Evolutionary conservation across 2,113 vertebrate genomes (phyloP), one percentile per base, ranked within the genome.

Genomic region (Caranx ignobilis): DNA sequence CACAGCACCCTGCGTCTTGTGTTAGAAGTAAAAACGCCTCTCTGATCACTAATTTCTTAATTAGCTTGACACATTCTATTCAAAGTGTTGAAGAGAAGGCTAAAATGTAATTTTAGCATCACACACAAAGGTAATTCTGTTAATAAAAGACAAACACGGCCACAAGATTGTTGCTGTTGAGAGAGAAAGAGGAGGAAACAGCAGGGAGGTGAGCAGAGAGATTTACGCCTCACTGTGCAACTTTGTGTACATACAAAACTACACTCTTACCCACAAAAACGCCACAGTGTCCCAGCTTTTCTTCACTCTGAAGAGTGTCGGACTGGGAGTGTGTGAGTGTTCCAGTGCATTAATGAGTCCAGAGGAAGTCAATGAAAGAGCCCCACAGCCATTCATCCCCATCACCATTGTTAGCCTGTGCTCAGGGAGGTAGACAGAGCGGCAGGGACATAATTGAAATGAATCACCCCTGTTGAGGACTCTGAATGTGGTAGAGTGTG

Each of bases 301-400:
- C 70, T 70, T 63, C 35, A 54, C 47, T 69, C 21, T 39, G 26
- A n/a, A 52, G 55, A 79, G 68, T 82, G 69, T 78, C 37, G 67
- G 56, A 39, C 83, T 21, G 68, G 66, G 66, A 79, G 76, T 56
- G 72, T 78, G 80, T 43, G 77, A 77, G 74, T 74, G 82, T 85
- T 90, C 71, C 75, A 72, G 63, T 50, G 78, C 76, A 79, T 79
- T 89, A 91, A 90, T 84, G 89, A 92, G 87, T 86, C 66, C 75
- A 66, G 71, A 76, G 87, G 79, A 86, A 88, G 86, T 91, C 89
- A 89, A 86, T 87, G 86, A 88, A 76, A 77, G 57, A 71, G 68
- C 56, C 81, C 62, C 47, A 56, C 61, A 70, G 77, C 76, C 80
- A 89, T 92, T 89, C 84, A 87, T 92, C 77, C 78, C 76, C 81